phyloP scores from a whole-genome alignment of 2,888 invertebrate genomes.

The Eupelmus urozonus region DNA sequence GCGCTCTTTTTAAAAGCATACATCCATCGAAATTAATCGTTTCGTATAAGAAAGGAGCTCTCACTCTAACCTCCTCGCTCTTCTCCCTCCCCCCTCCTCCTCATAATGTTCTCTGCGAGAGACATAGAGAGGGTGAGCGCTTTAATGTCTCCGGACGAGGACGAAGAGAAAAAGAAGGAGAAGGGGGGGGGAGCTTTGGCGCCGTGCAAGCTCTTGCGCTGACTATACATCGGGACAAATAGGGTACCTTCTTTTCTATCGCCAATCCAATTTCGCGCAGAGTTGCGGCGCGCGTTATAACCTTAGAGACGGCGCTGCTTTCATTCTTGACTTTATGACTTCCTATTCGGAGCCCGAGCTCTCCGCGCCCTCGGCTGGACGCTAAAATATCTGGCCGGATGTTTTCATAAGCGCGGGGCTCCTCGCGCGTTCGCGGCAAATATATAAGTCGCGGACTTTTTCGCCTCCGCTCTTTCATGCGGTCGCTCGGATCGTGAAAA shows the following conservation, averaged over 20 bases:
- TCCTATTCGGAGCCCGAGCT: slow-evolving; percentile 27
- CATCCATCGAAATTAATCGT: slow-evolving; percentile 33
- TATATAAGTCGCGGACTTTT: background rate
- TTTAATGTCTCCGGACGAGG: slow-evolving; percentile 35
- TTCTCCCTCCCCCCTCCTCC: no score
- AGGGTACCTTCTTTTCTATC: slow-evolving; percentile 52
- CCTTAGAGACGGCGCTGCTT: slow-evolving; percentile 11
- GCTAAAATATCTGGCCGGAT: slow-evolving; percentile 29
- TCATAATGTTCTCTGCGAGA: no score
- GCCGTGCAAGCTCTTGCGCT: slow-evolving; percentile 10
- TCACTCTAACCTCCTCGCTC: background rate
- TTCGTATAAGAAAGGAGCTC: slow-evolving; percentile 10
- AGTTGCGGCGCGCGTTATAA: slow-evolving; percentile 40
- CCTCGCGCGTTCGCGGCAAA: slow-evolving; percentile 1
- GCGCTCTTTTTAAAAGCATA: slow-evolving; percentile 17
- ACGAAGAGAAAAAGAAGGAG: no score
- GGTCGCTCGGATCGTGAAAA: background rate
- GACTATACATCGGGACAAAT: slow-evolving; percentile 51
- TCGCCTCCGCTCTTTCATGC: background rate
- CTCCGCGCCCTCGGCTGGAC: background rate
- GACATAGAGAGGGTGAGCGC: background rate
- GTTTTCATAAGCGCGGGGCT: slow-evolving; percentile 20
- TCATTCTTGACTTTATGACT: slow-evolving; percentile 38
- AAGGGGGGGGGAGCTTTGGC: slow-evolving; percentile 27
- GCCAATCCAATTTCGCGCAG: slow-evolving; percentile 51